Base-by-base conservation (phyloP, 2,888 invertebrate genomes). In the Orchesellides sinensis region DNA sequence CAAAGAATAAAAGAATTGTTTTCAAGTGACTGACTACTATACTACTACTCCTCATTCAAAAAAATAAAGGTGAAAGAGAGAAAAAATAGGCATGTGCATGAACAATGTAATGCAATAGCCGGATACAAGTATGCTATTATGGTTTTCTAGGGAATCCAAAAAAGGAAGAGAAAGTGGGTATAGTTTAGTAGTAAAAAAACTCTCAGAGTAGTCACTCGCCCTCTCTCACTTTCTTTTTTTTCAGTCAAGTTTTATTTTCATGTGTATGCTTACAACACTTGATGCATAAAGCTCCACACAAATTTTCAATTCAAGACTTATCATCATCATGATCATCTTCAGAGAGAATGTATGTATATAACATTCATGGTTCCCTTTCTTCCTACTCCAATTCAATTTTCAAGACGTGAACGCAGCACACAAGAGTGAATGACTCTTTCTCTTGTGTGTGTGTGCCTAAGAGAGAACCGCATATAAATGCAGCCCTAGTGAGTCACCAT, bases 61-160 rank as follows among this genome's bases (percentile, higher is more conserved):
- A n/a, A n/a, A n/a, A n/a, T n/a, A n/a, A 8, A 49, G 49, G 21
- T 21, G n/a, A n/a, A 49, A 17, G 49, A 3, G 47, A 47, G 21
- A 54, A 49, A n/a, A n/a, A n/a, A n/a, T n/a, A n/a, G n/a, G n/a
- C n/a, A n/a, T n/a, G n/a, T n/a, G n/a, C n/a, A n/a, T n/a, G n/a
- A n/a, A n/a, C n/a, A n/a, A n/a, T n/a, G n/a, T n/a, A n/a, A n/a
- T n/a, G n/a, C n/a, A n/a, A n/a, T 49, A 35, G 61, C 32, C n/a
- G n/a, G n/a, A n/a, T n/a, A n/a, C 61, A 29, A 6, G 61, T 32
- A 32, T 68, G 65, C 25, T 40, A 68, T 68, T 68, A 68, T 49
- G 49, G 66, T 68, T 49, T 68, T 68, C 66, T 45, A 49, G 66
- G 66, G 66, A 68, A 68, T 68, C 19, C 14, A 65, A 23, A 23